Evolutionary conservation across 2,888 invertebrate species (phyloP), one percentile per base, ranked within the genome.

Genomic region (Tachina lurida): DNA sequence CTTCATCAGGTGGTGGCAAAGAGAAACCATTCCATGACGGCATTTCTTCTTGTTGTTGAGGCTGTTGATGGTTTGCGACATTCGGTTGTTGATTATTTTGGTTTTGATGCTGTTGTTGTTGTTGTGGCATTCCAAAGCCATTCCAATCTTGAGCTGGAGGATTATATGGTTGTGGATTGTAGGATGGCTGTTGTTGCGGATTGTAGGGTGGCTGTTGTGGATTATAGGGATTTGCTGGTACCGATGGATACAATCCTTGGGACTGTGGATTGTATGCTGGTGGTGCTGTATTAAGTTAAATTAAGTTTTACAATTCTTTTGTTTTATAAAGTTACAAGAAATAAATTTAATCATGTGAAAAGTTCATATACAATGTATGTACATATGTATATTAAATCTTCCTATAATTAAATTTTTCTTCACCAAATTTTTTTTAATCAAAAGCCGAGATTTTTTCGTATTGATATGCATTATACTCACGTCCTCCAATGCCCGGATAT

Each of bases 401-500:
- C 3, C 31, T 4, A 31, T 12, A 54, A 19, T 19, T 19, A 10
- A 3, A 19, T 19, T 19, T 31, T 12, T 56, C 17, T 56, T 31
- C 2, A 31, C 31, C 8, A 58, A 22, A 31, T 58, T 15, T 19
- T 1, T 49, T 22, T 41, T 75, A 10, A 74, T 90, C 91, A 92
- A 91, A 92, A 91, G 91, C 91, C 92, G 91, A 91, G 91, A 81
- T 88, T 58, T 75, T 52, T 41, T 2, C 19, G 0, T 13, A 15
- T 31, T 7, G 19, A 19, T 78, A 39, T 80, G 47, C 10, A 41
- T 5, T 62, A 8, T 84, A 93, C 93, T 90, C 91, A 92, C 93
- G 93, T 88, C 93, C 93, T 87, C 94, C 95, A 87, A 98, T 96
- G 81, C 98, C 98, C 17, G 98, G 98, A 93, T 98, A 98, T 3